A percentile compares a stretch with the other conserved stretches of the same genome.
These are phyloP conservation scores for Sitta europaea DNA, from an alignment of 2,113 vertebrate genomes.

Conservation along the genomic window DNA sequence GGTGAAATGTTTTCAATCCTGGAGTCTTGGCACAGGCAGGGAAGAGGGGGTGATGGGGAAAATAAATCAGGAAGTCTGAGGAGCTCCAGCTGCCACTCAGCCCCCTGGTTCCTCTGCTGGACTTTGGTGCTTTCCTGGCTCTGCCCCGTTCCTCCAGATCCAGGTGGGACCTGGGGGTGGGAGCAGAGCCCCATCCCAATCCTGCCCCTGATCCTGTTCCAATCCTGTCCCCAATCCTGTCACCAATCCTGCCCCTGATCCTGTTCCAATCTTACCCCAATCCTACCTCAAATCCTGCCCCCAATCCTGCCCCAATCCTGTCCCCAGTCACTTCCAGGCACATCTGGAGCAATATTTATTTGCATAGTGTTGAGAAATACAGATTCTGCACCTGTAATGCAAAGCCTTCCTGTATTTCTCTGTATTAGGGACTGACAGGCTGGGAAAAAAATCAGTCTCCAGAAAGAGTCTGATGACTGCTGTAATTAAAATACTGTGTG, in stretches of 20 bases:
- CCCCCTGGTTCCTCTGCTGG: background rate
- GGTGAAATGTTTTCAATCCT: background rate
- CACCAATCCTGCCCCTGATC: too few species aligned
- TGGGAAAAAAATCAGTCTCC: background rate
- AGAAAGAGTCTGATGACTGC: background rate
- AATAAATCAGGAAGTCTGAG: background rate
- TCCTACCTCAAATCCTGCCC: too few species aligned
- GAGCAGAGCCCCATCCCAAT: background rate
- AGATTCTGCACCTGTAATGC: background rate
- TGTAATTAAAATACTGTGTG: fast-evolving
- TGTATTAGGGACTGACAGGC: background rate
- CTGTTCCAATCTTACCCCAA: too few species aligned
- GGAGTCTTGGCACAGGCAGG: background rate
- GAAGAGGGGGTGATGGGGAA: background rate
- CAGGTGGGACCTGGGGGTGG: background rate
- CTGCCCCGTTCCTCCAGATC: fast-evolving
- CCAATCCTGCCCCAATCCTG: too few species aligned
- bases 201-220: background rate
- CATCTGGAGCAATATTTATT: background rate
- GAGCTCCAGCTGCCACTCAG: background rate
- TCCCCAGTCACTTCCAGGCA: background rate
- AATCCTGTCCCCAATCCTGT: too few species aligned
- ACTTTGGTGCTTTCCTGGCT: background rate
- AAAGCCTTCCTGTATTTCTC: background rate
- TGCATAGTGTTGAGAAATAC: background rate